Evolutionary conservation across 2,888 invertebrate species (phyloP).

Genomic region (Nymphalis urticae): DNA sequence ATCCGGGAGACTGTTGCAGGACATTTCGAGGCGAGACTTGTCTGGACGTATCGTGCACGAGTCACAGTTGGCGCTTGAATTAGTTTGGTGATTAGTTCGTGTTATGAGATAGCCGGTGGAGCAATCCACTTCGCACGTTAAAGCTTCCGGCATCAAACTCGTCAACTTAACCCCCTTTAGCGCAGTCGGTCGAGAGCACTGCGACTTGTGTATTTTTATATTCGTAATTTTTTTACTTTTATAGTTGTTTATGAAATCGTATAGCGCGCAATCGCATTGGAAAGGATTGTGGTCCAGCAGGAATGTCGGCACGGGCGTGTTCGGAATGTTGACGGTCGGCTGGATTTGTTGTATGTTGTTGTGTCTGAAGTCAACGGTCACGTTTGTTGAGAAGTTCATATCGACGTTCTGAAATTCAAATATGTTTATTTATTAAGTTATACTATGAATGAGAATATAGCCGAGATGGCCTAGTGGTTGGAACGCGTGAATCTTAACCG

Average conservation of each 20-base stretch:
- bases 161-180: not conserved
- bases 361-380: slow-evolving; percentile 43
- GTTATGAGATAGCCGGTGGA: not conserved
- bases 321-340: not conserved
- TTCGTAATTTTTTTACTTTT: not conserved
- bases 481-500: too few relatives aligned
- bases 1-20: not conserved
- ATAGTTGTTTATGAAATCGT: slow-evolving; percentile 30
- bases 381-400: slow-evolving; percentile 26
- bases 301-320: slow-evolving; percentile 30
- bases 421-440: not conserved
- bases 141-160: not conserved
- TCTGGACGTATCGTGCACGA: not conserved
- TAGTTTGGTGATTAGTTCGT: not conserved
- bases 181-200: not conserved
- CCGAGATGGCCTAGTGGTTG: too few relatives aligned
- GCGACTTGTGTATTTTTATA: not conserved
- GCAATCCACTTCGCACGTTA: not conserved
- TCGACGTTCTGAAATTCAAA: slow-evolving; percentile 25
- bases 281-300: slow-evolving; percentile 51
- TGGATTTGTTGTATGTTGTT: slow-evolving; percentile 47
- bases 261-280: slow-evolving; percentile 51
- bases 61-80: not conserved
- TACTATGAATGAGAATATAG: not conserved
- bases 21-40: not conserved